Percentiles rank a stretch among this genome's conserved stretches.
Conservation (phyloP, 2,797 vertebrate species). For the Peromyscus melanophrys region DNA sequence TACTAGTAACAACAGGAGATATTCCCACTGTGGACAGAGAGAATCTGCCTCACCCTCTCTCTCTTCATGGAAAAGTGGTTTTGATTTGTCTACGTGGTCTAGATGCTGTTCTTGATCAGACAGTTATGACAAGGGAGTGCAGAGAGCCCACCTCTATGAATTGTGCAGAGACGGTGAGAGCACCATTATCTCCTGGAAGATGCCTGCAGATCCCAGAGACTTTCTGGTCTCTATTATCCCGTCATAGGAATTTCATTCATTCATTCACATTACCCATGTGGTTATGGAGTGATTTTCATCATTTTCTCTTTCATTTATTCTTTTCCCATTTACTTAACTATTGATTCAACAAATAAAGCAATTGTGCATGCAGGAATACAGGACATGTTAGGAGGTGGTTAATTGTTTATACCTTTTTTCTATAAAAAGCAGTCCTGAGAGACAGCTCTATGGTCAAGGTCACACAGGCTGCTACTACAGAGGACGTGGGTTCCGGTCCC, state of each 20-base stretch:
- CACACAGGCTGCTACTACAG: background rate
- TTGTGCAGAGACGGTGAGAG: background rate
- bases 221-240: background rate
- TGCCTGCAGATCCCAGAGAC: background rate
- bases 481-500: background rate
- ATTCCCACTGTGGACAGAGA: background rate
- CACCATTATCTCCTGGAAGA: accelerated
- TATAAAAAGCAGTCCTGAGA: background rate
- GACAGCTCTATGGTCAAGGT: background rate
- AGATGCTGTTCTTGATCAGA: background rate
- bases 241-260: background rate
- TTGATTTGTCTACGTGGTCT: too few species aligned
- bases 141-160: background rate
- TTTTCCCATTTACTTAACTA: background rate
- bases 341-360: background rate
- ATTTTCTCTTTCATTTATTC: background rate
- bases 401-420: background rate
- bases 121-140: too few species aligned
- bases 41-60: background rate
- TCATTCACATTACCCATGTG: background rate
- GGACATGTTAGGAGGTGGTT: too few species aligned
- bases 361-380: background rate
- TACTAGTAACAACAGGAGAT: background rate
- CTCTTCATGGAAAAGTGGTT: background rate
- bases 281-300: background rate